These are phyloP conservation scores for Mixornis gularis DNA, from an alignment of 2,113 vertebrate species.

Conservation along the genomic window DNA sequence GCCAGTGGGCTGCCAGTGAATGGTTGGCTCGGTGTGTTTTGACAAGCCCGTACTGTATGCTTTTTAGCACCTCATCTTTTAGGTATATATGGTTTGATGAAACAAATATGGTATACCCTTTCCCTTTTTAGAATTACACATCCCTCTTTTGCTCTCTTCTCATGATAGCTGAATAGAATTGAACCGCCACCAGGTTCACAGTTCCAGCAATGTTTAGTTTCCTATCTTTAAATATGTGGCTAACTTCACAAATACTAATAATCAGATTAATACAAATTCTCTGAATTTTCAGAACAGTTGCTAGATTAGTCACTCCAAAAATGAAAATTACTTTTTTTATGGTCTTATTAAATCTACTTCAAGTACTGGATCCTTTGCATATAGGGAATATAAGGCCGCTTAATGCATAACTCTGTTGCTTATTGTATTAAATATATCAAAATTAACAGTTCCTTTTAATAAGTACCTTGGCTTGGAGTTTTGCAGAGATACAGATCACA, in stretches of 20 bases:
- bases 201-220: neutral
- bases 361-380: neutral
- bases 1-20: fast-evolving
- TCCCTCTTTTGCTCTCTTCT: neutral
- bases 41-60: neutral
- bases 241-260: neutral
- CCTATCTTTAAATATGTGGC: neutral
- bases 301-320: neutral
- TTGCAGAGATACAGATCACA: neutral
- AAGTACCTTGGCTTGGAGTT: neutral
- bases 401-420: neutral
- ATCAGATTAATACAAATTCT: neutral
- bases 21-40: neutral
- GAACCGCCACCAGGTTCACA: neutral
- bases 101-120: neutral
- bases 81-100: neutral
- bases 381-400: neutral
- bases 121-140: neutral
- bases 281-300: neutral
- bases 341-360: neutral
- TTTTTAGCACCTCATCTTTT: conserved; percentile 41
- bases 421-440: neutral
- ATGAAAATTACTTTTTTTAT: neutral
- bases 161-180: neutral
- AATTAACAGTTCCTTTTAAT: neutral